Evolutionary conservation across 37 sponge, comb jelly and placozoan genomes (phyloP), one percentile per base, ranked within the genome.

Genomic region (Agelas oroides): DNA sequence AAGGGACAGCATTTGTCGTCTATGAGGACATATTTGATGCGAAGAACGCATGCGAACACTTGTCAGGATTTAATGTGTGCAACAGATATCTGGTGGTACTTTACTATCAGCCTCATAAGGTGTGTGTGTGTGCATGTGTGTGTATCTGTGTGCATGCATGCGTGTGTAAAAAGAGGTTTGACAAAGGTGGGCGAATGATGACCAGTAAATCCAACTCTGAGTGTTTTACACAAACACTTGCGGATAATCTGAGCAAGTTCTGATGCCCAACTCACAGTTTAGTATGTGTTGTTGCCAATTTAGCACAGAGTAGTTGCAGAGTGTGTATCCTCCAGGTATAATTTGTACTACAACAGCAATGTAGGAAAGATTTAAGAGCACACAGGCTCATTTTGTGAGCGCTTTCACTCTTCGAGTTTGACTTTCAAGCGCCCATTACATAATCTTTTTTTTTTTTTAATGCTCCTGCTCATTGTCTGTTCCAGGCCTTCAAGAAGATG

Each of bases 21-120:
- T 99, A 97, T 65, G 99, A 99, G 66, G 99, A 99, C 75, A 99
- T 99, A 38, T 99, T 99, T 71, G 99, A 99, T 80, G 99, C 99
- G 3, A 99, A 99, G 94, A 97, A 97, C 74, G 99, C 99, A 0
- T 99, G 99, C 80, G 99, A 99, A 73, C 99, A 99, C 63, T 76
- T 99, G 54, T 95, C 95, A 36, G 99, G 99, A 0, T 99, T 99
- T 78, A 99, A 99, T 73, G 99, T 99, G 33, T 99, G 99, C 76
- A 99, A 99, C 89, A 80, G 99, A 78, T 99, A 99, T 61, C 87
- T 99, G 52, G 97, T 99, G 21, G 99, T 99, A 12, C 88, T 99
- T 19, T 99, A 99, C 90, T 99, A 99, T 75, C 99, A 99, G 77
- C 96, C 99, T 17, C 99, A 94, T 53, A 99, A 97, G 92, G 94